Base-by-base conservation (phyloP, 1,140 invertebrate species). In the Portunus trituberculatus region DNA sequence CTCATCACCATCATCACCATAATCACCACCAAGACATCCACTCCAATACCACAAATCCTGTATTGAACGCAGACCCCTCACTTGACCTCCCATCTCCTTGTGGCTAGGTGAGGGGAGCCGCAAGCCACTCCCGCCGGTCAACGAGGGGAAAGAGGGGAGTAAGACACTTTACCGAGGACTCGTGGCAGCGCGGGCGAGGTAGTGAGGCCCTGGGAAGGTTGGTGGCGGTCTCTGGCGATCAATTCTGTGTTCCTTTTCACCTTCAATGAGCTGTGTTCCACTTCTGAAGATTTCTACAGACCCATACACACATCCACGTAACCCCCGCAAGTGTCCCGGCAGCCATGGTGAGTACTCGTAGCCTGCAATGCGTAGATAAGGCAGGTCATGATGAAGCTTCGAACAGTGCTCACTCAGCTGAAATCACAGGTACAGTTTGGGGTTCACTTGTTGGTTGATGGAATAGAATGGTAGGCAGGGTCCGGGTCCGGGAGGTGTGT, bases 401-500 rank as follows among this genome's bases (percentile, higher is more conserved):
- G 20, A 76, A n/a, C 20, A 20, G 67, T 76, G 67, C n/a, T 76
- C 67, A n/a, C 20, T 76, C 67, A 76, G 25, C 10, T 10, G 12
- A 59, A 14, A 4, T 59, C 12, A 20, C n/a, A 25, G 67, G 67
- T 76, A 1, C 10, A 76, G 67, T 76, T 76, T 8, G 67, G n/a
- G 67, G 67, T 76, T 76, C 67, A 76, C n/a, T 76, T 76, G 67
- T 76, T 76, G 12, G 67, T 76, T 76, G 67, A 76, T 76, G 67
- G 67, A 76, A 20, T 25, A 76, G 25, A 76, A 76, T n/a, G 67
- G 67, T n/a, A 7, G 20, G 67, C 16, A 76, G 20, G 25, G 39
- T n/a, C n/a, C n/a, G n/a, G n/a, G n/a, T n/a, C n/a, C n/a, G n/a
- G n/a, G n/a, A n/a, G n/a, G n/a, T n/a, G n/a, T n/a, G n/a, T n/a